Evolutionary conservation across 2,888 invertebrate species (phyloP).

Genomic region (Neria commutata): DNA sequence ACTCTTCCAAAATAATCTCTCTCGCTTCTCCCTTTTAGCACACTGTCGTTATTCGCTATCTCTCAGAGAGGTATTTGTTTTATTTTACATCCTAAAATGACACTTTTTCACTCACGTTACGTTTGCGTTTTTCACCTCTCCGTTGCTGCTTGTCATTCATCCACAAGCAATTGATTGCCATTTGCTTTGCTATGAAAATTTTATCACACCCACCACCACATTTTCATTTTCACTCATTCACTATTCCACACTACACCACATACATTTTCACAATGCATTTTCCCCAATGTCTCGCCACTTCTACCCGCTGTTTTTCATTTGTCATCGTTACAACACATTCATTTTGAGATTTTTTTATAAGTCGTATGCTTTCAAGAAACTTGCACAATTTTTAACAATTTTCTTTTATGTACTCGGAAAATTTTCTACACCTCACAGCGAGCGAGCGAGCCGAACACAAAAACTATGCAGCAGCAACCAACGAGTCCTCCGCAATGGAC

Average conservation of each 20-base stretch:
- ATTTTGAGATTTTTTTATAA: not conserved
- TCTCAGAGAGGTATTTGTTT: too few species aligned
- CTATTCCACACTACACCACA: not conserved
- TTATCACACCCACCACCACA: conserved; percentile 31
- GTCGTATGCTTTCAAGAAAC: not conserved
- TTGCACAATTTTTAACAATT: conserved; percentile 9
- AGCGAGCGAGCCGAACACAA: too few species aligned
- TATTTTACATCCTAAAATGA: not conserved
- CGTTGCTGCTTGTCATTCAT: conserved; percentile 8
- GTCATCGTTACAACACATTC: not conserved
- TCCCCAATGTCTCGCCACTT: not conserved
- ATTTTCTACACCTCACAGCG: conserved; percentile 28
- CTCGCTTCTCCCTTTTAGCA: too few species aligned
- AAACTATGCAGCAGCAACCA: too few species aligned
- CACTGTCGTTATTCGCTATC: too few species aligned
- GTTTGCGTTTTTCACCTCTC: not conserved
- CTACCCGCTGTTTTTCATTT: not conserved
- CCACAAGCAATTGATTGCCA: conserved; percentile 22
- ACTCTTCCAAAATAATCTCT: too few species aligned
- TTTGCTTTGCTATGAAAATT: conserved; percentile 36
- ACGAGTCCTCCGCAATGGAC: too few species aligned
- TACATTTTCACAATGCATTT: not conserved
- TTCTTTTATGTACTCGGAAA: conserved; percentile 47
- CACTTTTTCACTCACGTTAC: not conserved
- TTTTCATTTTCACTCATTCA: conserved; percentile 17